These are phyloP conservation scores for Columba janthina DNA, from an alignment of 2,113 vertebrate genomes.

Conservation along the genomic window DNA sequence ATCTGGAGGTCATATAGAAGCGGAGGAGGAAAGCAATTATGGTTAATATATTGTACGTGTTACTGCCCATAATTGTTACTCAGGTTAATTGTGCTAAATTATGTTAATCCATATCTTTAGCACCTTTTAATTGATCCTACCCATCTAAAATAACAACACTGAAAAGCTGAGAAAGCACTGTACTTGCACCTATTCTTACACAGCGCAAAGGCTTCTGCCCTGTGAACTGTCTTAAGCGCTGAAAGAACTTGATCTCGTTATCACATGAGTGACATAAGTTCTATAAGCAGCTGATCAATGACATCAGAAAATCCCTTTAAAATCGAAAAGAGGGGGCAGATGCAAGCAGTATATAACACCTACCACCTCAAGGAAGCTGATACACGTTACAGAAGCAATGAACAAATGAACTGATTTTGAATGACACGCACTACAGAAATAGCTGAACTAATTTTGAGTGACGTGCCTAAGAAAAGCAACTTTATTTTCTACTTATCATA, in stretches of 20 bases:
- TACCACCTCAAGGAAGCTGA: not conserved
- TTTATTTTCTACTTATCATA: not conserved
- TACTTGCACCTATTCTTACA: not conserved
- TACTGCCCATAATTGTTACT: not conserved
- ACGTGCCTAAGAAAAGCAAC: not conserved
- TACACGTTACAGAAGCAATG: not conserved
- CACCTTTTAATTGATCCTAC: not conserved
- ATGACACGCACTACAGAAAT: not conserved
- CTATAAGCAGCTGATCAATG: not conserved
- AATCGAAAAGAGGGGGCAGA: not conserved
- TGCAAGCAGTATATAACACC: conserved; percentile 19
- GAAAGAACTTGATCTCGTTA: conserved; percentile 6
- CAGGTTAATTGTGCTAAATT: not conserved
- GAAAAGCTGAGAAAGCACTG: not conserved
- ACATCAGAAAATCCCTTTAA: conserved; percentile 4
- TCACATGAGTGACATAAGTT: not conserved
- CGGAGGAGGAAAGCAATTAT: not conserved
- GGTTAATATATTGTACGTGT: not conserved
- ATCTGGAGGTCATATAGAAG: not conserved
- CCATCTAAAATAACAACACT: not conserved
- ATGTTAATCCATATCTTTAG: not conserved
- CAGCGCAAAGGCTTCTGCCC: not conserved
- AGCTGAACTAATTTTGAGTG: conserved; percentile 1
- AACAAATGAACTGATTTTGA: conserved; percentile 11
- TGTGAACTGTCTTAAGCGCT: not conserved